These are phyloP conservation scores for Mionectes olivaceus DNA, from an alignment of 2,797 vertebrate genomes.

Conservation along the genomic window DNA sequence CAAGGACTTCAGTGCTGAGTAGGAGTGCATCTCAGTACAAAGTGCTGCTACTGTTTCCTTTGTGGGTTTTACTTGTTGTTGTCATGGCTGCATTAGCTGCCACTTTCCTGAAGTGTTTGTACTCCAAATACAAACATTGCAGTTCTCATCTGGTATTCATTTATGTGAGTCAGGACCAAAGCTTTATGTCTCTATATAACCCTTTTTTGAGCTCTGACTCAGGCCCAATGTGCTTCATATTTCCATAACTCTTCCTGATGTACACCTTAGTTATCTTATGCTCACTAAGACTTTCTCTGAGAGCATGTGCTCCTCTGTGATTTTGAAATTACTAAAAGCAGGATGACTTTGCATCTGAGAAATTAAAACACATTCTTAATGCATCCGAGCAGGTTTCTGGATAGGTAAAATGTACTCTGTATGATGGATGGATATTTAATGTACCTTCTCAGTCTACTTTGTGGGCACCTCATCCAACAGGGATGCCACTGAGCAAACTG, in stretches of 20 bases:
- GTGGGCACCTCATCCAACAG: background rate
- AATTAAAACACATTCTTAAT: conserved; percentile 14
- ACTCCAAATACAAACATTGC: background rate
- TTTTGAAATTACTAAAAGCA: background rate
- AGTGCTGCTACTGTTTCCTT: background rate
- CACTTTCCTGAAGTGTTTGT: background rate
- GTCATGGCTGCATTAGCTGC: background rate
- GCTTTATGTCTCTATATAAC: background rate
- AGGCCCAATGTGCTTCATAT: background rate
- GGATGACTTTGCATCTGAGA: conserved; percentile 51
- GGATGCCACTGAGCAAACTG: background rate
- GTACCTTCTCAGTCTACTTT: background rate
- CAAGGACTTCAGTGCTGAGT: background rate
- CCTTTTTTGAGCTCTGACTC: background rate
- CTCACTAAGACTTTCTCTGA: background rate
- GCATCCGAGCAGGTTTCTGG: background rate
- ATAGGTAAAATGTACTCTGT: background rate
- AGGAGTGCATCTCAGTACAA: background rate
- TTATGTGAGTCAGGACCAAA: background rate
- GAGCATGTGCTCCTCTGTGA: background rate
- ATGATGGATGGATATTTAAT: conserved; percentile 3
- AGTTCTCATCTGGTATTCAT: background rate
- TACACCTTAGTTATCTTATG: background rate
- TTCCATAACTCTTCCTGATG: background rate
- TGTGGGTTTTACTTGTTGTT: background rate